phyloP scores from a whole-genome alignment of 2,888 invertebrate genomes.

The Dynastes hyllus region DNA sequence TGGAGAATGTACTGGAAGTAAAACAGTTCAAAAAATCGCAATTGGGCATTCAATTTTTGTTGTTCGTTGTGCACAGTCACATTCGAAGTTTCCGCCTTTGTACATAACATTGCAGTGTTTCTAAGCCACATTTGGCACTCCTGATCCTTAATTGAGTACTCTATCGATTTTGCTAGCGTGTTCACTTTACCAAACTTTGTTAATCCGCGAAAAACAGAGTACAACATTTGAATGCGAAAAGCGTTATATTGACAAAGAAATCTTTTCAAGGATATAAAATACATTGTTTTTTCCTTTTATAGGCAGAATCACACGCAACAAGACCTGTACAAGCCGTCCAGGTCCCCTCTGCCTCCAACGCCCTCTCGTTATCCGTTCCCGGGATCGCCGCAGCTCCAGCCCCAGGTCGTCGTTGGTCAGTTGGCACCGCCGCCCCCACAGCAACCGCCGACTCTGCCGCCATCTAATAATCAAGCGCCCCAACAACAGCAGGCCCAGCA shows the following conservation, averaged over 20 bases:
- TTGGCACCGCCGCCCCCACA: conserved; percentile 61
- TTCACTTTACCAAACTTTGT: too few species aligned
- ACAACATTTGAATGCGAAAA: neutral
- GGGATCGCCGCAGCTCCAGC: conserved; percentile 69
- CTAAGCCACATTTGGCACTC: too few species aligned
- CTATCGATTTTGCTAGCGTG: too few species aligned
- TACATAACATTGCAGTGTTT: too few species aligned
- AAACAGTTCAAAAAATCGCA: too few species aligned
- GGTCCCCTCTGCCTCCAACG: conserved; percentile 70
- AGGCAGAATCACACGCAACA: conserved; percentile 62
- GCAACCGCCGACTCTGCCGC: conserved; percentile 65
- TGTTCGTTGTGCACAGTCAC: too few species aligned
- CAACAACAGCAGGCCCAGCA: conserved; percentile 68
- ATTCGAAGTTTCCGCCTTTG: too few species aligned
- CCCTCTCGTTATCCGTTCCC: conserved; percentile 72
- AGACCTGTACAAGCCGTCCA: conserved; percentile 69
- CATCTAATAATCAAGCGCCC: conserved; percentile 37
- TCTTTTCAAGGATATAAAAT: neutral
- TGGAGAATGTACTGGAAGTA: too few species aligned
- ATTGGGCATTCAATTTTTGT: too few species aligned
- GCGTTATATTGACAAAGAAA: conserved; percentile 3
- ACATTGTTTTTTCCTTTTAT: conserved; percentile 48
- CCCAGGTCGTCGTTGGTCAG: conserved; percentile 64
- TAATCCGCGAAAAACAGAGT: too few species aligned
- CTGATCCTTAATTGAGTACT: too few species aligned